Percentiles rank a stretch among this genome's conserved stretches.
phyloP scores from a whole-genome alignment of 2,888 invertebrate species.

The Spodoptera exigua region DNA sequence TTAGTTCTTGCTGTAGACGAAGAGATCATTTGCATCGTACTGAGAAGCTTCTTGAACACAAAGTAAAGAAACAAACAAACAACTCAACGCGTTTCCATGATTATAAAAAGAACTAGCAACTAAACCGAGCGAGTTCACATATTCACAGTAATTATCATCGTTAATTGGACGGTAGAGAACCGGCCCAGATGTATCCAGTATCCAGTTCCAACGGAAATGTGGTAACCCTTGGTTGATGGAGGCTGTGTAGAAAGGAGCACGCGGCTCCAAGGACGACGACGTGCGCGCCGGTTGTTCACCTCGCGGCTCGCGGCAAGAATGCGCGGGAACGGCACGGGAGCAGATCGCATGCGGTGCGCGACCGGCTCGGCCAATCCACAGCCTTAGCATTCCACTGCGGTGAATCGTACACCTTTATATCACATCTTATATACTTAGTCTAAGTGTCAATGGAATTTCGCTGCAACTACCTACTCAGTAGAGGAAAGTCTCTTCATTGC shows the following conservation, averaged over 20 bases:
- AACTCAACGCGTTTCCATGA: not conserved
- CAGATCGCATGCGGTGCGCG: slow-evolving; percentile 73
- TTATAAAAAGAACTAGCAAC: no score
- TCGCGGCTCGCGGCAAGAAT: slow-evolving; percentile 72
- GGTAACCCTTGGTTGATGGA: slow-evolving; percentile 60
- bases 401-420: slow-evolving; percentile 55
- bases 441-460: slow-evolving; percentile 51
- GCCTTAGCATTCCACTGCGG: slow-evolving; percentile 57
- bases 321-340: slow-evolving; percentile 75
- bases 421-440: slow-evolving; percentile 30
- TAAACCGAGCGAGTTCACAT: slow-evolving; percentile 8
- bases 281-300: slow-evolving; percentile 85
- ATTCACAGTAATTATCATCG: slow-evolving; percentile 35
- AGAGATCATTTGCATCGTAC: not conserved
- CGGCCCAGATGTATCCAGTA: slow-evolving; percentile 27
- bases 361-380: slow-evolving; percentile 64
- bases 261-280: slow-evolving; percentile 82
- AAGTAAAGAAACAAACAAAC: not conserved
- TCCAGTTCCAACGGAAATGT: slow-evolving; percentile 52
- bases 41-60: not conserved
- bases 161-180: slow-evolving; percentile 46
- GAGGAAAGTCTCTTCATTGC: not conserved
- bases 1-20: no score
- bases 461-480: slow-evolving; percentile 19
- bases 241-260: slow-evolving; percentile 83